These are phyloP conservation scores for Nipponacmea schrenckii DNA, from an alignment of 2,888 invertebrate species.

Conservation along the genomic window DNA sequence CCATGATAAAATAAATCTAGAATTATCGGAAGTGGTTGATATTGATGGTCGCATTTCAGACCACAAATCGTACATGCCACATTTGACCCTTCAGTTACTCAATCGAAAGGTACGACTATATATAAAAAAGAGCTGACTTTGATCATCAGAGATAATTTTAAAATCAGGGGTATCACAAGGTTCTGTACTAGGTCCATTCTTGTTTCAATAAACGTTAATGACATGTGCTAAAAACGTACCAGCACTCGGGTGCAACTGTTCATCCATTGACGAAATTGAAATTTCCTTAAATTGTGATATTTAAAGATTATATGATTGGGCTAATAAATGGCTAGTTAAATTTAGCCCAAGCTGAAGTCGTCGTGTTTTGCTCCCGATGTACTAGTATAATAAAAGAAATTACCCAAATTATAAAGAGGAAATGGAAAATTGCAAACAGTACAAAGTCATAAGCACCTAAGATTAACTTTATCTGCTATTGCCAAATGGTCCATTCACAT, in stretches of 20 bases:
- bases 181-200: conserved; percentile 20
- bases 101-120: not conserved
- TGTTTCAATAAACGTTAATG: conserved; percentile 25
- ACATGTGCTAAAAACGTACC: conserved; percentile 5
- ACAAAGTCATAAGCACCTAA: conserved; percentile 18
- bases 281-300: conserved; percentile 17
- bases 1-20: not conserved
- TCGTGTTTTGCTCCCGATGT: not conserved
- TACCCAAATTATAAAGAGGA: conserved; percentile 2
- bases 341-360: no score
- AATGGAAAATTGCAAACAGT: conserved; percentile 9
- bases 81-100: not conserved
- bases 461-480: conserved; percentile 18
- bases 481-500: conserved; percentile 17
- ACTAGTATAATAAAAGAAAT: no score
- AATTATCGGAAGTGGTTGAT: not conserved
- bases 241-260: conserved; percentile 11
- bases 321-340: conserved; percentile 19
- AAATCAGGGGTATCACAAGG: not conserved
- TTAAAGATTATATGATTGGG: not conserved
- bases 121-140: not conserved
- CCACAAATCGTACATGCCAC: not conserved
- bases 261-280: conserved; percentile 11
- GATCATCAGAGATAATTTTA: no score
- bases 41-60: not conserved